Percentiles rank a stretch among this genome's conserved stretches.
Evolutionary conservation across 2,888 invertebrate genomes (phyloP).

Genomic region (Tachina fera): DNA sequence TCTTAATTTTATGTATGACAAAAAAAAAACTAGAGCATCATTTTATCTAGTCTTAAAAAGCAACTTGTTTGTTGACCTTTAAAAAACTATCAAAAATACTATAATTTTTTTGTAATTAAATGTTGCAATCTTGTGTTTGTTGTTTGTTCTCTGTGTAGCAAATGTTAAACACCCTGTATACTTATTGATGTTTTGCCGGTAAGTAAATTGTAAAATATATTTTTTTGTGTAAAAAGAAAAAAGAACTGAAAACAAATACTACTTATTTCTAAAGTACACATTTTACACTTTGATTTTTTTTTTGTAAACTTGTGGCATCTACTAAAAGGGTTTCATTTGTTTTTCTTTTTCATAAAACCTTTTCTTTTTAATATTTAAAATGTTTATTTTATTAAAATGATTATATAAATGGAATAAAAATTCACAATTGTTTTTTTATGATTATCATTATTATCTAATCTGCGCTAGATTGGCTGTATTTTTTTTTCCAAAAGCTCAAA

Average conservation of each 20-base stretch:
- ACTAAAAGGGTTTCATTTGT: constrained; percentile 48
- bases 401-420: constrained; percentile 75
- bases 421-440: constrained; percentile 69
- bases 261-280: constrained; percentile 67
- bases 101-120: constrained; percentile 76
- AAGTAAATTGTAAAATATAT: constrained; percentile 75
- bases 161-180: constrained; percentile 82
- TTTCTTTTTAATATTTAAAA: constrained; percentile 5
- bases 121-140: constrained; percentile 78
- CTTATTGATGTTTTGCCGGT: constrained; percentile 82
- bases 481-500: neutral
- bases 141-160: constrained; percentile 81
- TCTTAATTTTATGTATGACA: constrained; percentile 5
- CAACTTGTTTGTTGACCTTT: constrained; percentile 68
- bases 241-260: constrained; percentile 59
- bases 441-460: neutral
- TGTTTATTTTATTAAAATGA: constrained; percentile 43
- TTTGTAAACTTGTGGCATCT: constrained; percentile 23
- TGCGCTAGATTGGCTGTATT: constrained; percentile 46
- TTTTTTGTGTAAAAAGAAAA: constrained; percentile 59
- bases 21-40: constrained; percentile 52
- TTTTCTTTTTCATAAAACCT: constrained; percentile 17
- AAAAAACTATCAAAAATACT: constrained; percentile 51
- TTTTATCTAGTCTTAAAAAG: constrained; percentile 58
- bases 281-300: constrained; percentile 47